A percentile compares a stretch with the other conserved stretches of the same genome.
Conservation (phyloP, 2,888 invertebrate genomes). For the Tenodera sinensis region DNA sequence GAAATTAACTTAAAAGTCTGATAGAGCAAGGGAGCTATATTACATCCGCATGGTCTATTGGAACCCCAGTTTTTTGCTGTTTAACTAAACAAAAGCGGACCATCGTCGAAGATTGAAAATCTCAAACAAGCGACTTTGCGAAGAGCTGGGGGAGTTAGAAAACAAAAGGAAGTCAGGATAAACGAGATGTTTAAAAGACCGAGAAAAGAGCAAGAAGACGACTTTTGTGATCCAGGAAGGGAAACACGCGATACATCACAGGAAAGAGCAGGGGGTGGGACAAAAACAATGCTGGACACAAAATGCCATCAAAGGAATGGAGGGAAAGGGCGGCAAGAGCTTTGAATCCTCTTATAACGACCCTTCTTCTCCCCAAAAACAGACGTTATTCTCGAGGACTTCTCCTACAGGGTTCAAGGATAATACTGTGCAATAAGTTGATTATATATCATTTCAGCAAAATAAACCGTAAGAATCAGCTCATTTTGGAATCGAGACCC, state of each 20-base stretch:
- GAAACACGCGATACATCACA: neutral
- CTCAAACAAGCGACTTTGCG: neutral
- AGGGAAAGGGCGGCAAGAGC: neutral
- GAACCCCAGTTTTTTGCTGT: neutral
- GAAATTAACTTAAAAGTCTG: neutral
- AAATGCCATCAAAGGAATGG: neutral
- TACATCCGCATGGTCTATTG: neutral
- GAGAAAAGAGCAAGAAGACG: neutral
- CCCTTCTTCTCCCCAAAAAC: neutral
- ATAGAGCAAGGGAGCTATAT: neutral
- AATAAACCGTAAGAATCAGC: too few species aligned
- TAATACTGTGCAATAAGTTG: neutral
- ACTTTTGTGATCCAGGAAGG: neutral
- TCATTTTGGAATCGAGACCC: too few species aligned
- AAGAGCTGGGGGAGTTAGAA: neutral
- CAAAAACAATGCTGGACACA: neutral
- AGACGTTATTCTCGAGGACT: neutral
- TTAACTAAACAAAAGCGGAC: neutral
- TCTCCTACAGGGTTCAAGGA: neutral
- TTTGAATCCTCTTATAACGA: neutral
- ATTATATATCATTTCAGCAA: neutral
- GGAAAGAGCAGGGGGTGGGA: neutral
- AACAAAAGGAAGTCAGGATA: neutral
- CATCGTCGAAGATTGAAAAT: neutral
- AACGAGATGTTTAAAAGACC: neutral